Conservation (phyloP, 2,888 invertebrate genomes). For the Sinotaia quadrata region DNA sequence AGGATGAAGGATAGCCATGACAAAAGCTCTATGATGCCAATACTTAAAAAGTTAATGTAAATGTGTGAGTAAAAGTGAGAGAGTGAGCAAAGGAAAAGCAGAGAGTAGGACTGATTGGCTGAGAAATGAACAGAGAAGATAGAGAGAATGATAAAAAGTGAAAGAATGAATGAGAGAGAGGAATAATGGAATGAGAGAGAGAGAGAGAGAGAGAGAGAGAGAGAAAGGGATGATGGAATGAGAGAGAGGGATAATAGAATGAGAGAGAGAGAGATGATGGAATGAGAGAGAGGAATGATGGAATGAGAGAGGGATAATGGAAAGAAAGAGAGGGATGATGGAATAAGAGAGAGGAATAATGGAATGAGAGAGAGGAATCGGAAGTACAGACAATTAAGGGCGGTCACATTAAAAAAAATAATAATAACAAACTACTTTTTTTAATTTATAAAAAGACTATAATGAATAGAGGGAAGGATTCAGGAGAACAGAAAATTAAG, state of each 20-base stretch:
- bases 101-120: neutral
- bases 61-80: neutral
- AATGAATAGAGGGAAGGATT: neutral
- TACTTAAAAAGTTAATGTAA: no score
- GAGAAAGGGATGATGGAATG: constrained; percentile 14
- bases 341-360: neutral
- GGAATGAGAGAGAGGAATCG: neutral
- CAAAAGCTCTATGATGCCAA: no score
- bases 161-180: neutral
- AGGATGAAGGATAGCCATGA: no score
- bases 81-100: neutral
- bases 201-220: constrained; percentile 22
- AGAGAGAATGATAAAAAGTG: constrained; percentile 1
- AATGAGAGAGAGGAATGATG: neutral
- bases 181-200: constrained; percentile 5
- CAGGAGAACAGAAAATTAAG: no score
- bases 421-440: no score
- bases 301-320: neutral
- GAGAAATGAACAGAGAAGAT: neutral
- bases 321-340: neutral
- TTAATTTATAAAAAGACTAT: neutral
- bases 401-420: no score
- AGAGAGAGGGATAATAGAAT: no score
- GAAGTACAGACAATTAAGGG: no score
- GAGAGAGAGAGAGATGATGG: neutral